Evolutionary conservation across 2,113 vertebrate species (phyloP).

Genomic region (Aix galericulata): DNA sequence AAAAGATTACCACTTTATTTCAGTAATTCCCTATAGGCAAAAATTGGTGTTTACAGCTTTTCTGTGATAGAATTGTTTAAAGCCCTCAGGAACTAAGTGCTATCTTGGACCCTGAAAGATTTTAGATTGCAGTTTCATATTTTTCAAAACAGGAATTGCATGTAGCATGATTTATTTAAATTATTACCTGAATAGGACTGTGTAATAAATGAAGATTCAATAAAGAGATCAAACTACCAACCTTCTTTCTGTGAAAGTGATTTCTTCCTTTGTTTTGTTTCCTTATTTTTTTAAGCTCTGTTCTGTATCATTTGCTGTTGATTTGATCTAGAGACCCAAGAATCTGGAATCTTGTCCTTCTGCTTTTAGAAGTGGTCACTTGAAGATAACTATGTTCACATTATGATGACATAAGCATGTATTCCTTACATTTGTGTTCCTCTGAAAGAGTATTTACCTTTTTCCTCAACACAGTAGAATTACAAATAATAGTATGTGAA

Average conservation of each 20-base stretch:
- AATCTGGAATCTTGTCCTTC: neutral
- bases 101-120: neutral
- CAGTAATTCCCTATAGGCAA: neutral
- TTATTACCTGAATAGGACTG: neutral
- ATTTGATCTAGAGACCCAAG: neutral
- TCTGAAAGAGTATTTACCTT: neutral
- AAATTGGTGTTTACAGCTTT: neutral
- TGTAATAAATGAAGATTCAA: slow-evolving; percentile 6
- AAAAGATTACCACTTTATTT: neutral
- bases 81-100: slow-evolving; percentile 36
- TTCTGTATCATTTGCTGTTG: neutral
- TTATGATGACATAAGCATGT: neutral
- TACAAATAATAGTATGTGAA: neutral
- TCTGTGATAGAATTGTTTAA: slow-evolving; percentile 20
- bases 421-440: neutral
- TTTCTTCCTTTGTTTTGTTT: neutral
- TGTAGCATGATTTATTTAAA: neutral
- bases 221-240: neutral
- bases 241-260: neutral
- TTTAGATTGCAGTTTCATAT: neutral
- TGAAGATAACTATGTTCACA: neutral
- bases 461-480: neutral
- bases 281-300: neutral
- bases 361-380: neutral
- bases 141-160: neutral